Evolutionary conservation across 2,797 vertebrate genomes (phyloP).

Genomic region (Danionella dracula): DNA sequence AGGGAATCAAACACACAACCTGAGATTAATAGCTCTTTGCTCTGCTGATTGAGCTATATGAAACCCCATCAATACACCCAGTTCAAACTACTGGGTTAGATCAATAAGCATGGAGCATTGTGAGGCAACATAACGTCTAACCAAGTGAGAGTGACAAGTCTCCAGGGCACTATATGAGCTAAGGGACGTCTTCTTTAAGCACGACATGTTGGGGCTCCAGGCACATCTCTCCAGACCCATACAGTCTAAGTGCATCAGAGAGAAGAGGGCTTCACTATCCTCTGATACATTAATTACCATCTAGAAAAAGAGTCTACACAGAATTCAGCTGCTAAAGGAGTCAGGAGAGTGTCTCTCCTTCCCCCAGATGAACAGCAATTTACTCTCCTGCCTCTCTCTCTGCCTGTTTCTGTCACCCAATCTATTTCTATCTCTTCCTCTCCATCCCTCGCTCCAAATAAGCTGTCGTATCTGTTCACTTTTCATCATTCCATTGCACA

Average conservation of each 20-base stretch:
- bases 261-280: background rate
- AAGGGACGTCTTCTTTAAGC: slow-evolving; percentile 30
- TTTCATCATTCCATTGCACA: slow-evolving; percentile 50
- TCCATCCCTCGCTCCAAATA: slow-evolving; percentile 36
- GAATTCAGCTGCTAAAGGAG: background rate
- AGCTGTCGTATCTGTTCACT: slow-evolving; percentile 47
- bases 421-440: slow-evolving; percentile 11
- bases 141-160: slow-evolving; percentile 2
- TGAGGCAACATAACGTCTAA: background rate
- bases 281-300: slow-evolving; percentile 12
- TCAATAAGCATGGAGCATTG: background rate
- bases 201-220: slow-evolving; percentile 20
- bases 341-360: background rate
- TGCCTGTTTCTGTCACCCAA: background rate
- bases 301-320: background rate
- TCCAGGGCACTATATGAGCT: background rate
- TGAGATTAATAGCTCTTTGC: too few species aligned
- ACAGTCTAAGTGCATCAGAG: slow-evolving; percentile 4
- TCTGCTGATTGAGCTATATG: too few species aligned
- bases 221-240: background rate
- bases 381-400: slow-evolving; percentile 12
- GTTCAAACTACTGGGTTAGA: background rate
- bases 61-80: too few species aligned
- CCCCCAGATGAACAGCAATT: background rate
- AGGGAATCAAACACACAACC: too few species aligned